Conservation (phyloP, 2,888 invertebrate species). For the Monopis laevigella region DNA sequence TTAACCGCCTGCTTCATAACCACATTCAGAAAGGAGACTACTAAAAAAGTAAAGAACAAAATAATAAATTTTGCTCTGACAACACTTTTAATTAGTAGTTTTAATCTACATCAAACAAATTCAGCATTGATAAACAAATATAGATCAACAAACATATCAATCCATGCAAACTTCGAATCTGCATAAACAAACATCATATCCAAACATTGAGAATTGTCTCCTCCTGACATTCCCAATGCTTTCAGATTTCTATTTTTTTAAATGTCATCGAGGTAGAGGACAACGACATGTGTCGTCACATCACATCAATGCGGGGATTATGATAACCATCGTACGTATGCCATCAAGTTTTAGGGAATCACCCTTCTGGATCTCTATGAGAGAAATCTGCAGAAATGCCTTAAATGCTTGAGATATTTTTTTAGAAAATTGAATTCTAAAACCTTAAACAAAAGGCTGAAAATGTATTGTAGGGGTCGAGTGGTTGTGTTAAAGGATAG, state of each 20-base stretch:
- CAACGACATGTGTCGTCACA: slow-evolving; percentile 66
- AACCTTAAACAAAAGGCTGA: slow-evolving; percentile 19
- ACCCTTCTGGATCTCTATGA: slow-evolving; percentile 57
- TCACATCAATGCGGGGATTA: slow-evolving; percentile 66
- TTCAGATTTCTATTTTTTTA: slow-evolving; percentile 2
- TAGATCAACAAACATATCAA: slow-evolving; percentile 7
- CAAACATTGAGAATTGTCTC: slow-evolving; percentile 48
- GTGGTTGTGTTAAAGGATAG: slow-evolving; percentile 18
- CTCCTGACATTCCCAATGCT: slow-evolving; percentile 17
- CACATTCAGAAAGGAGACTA: too few species aligned
- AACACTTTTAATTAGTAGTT: too few species aligned
- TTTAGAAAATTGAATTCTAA: too few species aligned
- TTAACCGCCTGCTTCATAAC: too few species aligned
- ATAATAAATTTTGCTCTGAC: too few species aligned
- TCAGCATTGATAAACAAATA: too few species aligned
- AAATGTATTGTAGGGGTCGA: slow-evolving; percentile 25
- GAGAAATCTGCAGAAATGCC: slow-evolving; percentile 26
- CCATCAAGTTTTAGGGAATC: slow-evolving; percentile 59
- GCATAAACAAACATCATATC: slow-evolving; percentile 45
- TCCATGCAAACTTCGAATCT: slow-evolving; percentile 35
- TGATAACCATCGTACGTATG: slow-evolving; percentile 65
- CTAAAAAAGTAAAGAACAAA: too few species aligned
- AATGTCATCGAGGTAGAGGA: slow-evolving; percentile 1
- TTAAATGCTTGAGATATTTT: background rate
- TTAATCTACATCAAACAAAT: too few species aligned